Conservation (phyloP, 2,888 invertebrate species). For the Oscheius sp. region DNA sequence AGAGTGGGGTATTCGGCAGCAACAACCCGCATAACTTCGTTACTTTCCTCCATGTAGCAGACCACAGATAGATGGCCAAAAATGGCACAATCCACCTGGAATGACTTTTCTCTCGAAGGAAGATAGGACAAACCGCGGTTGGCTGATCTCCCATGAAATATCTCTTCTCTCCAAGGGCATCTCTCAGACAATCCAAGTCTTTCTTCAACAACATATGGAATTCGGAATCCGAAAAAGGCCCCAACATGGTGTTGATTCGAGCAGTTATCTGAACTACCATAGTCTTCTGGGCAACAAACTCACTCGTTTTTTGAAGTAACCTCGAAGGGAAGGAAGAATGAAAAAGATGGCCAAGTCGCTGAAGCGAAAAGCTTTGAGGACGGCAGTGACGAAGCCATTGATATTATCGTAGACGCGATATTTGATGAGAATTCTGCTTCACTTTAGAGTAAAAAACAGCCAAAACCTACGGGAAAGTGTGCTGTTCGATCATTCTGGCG, state of each 20-base stretch:
- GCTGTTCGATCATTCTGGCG: conserved; percentile 2
- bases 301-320: background rate
- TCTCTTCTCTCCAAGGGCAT: conserved; percentile 87
- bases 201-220: conserved; percentile 70
- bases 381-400: background rate
- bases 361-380: background rate
- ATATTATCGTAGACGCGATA: background rate
- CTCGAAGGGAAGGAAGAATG: background rate
- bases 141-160: conserved; percentile 96
- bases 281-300: background rate
- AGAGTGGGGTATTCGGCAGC: conserved; percentile 8
- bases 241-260: background rate
- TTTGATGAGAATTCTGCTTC: conserved; percentile 2
- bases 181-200: conserved; percentile 88
- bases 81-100: conserved; percentile 24
- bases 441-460: background rate
- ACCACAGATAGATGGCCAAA: conserved; percentile 13
- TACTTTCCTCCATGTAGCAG: conserved; percentile 1
- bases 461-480: conserved; percentile 7
- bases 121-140: background rate
- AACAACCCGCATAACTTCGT: conserved; percentile 1
- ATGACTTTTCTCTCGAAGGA: background rate
- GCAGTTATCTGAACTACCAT: background rate
- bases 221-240: conserved; percentile 29
- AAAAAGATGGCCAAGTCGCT: background rate